These are phyloP conservation scores for Dendronephthya gigantea DNA, from an alignment of 64 coral and sea anemone genomes.

Conservation along the genomic window DNA sequence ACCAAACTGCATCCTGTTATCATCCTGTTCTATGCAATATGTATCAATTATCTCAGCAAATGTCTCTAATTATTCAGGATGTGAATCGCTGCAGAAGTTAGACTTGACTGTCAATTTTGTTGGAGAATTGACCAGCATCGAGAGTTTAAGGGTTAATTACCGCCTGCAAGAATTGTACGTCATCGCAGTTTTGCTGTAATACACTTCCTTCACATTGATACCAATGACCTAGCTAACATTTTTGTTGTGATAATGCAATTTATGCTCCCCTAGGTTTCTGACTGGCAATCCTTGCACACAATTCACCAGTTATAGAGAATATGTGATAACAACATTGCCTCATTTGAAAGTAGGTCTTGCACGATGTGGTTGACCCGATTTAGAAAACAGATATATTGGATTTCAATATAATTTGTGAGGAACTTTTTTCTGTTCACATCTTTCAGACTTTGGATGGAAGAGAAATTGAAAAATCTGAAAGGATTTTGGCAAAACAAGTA, in stretches of 20 bases:
- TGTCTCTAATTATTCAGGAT: constrained; percentile 40
- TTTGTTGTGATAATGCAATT: background rate
- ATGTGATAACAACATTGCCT: constrained; percentile 69
- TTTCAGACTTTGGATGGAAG: constrained; percentile 8
- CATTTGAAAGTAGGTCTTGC: constrained; percentile 16
- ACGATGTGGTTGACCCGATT: too few species aligned
- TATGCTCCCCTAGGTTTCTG: constrained; percentile 47
- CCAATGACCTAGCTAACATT: background rate
- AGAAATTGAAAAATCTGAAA: constrained; percentile 92
- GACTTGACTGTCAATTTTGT: constrained; percentile 98
- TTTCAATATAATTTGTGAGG: background rate
- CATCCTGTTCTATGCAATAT: background rate
- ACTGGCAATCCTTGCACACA: constrained; percentile 96
- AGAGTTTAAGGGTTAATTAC: constrained; percentile 60
- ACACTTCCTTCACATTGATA: background rate
- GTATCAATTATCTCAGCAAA: background rate
- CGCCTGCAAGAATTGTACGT: constrained; percentile 81
- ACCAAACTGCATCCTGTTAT: too few species aligned
- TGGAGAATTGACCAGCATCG: constrained; percentile 88
- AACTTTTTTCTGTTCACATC: too few species aligned
- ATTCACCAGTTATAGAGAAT: constrained; percentile 74
- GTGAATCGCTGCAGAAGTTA: constrained; percentile 90
- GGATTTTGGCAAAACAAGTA: constrained; percentile 88
- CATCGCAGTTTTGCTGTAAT: background rate
- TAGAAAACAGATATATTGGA: background rate